These are phyloP conservation scores for Adineta ricciae DNA, from an alignment of 2,888 invertebrate genomes.

Conservation along the genomic window DNA sequence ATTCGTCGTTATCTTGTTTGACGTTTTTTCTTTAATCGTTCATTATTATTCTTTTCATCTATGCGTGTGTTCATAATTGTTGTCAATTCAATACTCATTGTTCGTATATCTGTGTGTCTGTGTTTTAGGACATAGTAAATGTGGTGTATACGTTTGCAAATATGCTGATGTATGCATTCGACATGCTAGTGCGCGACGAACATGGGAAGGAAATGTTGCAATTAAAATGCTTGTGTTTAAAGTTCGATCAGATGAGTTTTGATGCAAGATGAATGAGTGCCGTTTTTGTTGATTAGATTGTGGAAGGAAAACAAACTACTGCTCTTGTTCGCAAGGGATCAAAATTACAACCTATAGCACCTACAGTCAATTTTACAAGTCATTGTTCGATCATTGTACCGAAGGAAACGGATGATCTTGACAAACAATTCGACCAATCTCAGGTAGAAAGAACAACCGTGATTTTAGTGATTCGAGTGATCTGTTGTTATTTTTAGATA, in stretches of 20 bases:
- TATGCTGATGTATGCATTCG: constrained; percentile 27
- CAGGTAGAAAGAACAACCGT: constrained; percentile 25
- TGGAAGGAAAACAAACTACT: constrained; percentile 30
- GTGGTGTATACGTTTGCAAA: constrained; percentile 32
- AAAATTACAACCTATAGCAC: constrained; percentile 26
- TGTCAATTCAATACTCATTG: neutral
- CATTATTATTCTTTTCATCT: neutral
- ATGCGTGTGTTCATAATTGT: neutral
- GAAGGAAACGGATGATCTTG: constrained; percentile 27
- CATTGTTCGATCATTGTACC: constrained; percentile 29
- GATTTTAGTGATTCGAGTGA: too few relatives aligned
- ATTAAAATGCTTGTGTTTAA: constrained; percentile 33
- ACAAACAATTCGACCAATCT: constrained; percentile 31
- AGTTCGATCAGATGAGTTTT: neutral
- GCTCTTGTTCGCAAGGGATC: constrained; percentile 31
- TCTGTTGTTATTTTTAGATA: too few relatives aligned
- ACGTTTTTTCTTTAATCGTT: neutral
- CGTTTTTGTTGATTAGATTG: neutral
- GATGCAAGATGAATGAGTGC: neutral
- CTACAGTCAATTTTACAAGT: constrained; percentile 27
- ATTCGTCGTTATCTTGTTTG: neutral
- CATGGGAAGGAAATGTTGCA: constrained; percentile 20
- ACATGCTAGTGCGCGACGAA: constrained; percentile 18
- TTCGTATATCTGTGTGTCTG: neutral
- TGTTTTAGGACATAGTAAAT: constrained; percentile 33